Conservation (phyloP, 2,797 vertebrate species). For the Ataeniobius toweri region DNA sequence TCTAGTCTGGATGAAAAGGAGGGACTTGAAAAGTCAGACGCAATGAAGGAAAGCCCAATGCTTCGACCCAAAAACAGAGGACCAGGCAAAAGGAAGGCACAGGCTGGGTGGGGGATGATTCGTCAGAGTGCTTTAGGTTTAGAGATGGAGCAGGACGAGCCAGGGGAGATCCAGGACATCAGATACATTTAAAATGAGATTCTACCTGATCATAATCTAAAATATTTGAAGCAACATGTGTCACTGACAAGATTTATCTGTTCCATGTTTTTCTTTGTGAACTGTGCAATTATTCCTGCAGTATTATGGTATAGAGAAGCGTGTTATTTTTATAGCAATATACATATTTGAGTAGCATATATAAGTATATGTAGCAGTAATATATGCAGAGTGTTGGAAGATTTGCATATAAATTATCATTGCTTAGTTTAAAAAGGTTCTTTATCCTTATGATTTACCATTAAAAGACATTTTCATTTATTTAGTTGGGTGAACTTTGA, state of each 20-base stretch:
- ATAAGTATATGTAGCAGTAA: constrained; percentile 34
- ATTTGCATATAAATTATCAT: no score
- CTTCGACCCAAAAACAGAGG: constrained; percentile 37
- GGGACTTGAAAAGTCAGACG: constrained; percentile 53
- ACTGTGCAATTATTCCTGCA: constrained; percentile 65
- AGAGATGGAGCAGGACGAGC: constrained; percentile 62
- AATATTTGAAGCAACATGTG: background rate
- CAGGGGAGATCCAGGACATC: constrained; percentile 59
- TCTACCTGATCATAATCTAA: background rate
- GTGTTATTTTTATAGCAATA: constrained; percentile 62
- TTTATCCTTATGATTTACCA: no score
- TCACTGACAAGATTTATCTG: constrained; percentile 15
- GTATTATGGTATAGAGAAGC: constrained; percentile 65
- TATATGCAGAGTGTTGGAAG: constrained; percentile 17
- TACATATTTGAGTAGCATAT: background rate
- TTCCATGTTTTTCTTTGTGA: constrained; percentile 15
- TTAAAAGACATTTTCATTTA: no score
- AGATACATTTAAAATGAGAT: constrained; percentile 57
- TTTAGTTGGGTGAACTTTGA: no score
- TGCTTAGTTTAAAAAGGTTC: no score
- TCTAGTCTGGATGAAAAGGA: constrained; percentile 62
- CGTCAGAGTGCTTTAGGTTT: constrained; percentile 73
- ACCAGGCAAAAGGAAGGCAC: constrained; percentile 37
- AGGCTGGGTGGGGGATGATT: constrained; percentile 74
- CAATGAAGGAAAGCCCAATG: constrained; percentile 19